phyloP scores from a whole-genome alignment of 1,140 invertebrate genomes.

The Drosophila bocki region DNA sequence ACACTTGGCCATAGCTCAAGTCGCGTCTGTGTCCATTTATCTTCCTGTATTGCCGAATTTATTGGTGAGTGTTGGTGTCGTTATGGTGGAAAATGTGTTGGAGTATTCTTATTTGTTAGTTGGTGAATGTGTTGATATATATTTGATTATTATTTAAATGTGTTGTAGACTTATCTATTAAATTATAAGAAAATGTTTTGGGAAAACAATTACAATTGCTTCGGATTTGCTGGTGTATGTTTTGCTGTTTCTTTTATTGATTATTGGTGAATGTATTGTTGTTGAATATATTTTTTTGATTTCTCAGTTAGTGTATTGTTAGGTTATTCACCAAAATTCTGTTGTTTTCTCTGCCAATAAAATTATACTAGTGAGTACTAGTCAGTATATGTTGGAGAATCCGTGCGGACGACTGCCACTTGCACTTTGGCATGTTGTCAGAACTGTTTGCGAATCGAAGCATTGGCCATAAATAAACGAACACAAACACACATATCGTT shows the following conservation, averaged over 20 bases:
- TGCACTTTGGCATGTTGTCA: conserved; percentile 77
- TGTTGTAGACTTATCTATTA: no score
- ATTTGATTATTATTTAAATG: no score
- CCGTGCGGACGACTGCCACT: conserved; percentile 53
- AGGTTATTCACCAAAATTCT: not conserved
- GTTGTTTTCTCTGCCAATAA: not conserved
- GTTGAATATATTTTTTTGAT: not conserved
- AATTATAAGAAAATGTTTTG: no score
- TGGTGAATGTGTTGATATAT: not conserved
- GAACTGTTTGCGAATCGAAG: conserved; percentile 68
- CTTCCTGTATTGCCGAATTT: conserved; percentile 9
- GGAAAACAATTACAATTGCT: no score
- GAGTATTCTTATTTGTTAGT: not conserved
- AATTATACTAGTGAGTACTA: not conserved
- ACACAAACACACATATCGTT: conserved; percentile 36
- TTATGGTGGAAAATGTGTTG: not conserved
- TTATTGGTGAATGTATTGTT: not conserved
- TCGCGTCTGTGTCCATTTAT: conserved; percentile 23
- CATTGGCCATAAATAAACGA: conserved; percentile 68
- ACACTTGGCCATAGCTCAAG: conserved; percentile 54
- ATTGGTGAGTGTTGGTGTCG: conserved; percentile 8
- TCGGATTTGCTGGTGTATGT: not conserved
- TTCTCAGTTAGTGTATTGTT: not conserved
- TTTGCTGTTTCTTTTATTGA: not conserved
- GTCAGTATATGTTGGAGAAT: conserved; percentile 11